phyloP scores from a whole-genome alignment of 1,140 invertebrate species.

The Magallana gigas region DNA sequence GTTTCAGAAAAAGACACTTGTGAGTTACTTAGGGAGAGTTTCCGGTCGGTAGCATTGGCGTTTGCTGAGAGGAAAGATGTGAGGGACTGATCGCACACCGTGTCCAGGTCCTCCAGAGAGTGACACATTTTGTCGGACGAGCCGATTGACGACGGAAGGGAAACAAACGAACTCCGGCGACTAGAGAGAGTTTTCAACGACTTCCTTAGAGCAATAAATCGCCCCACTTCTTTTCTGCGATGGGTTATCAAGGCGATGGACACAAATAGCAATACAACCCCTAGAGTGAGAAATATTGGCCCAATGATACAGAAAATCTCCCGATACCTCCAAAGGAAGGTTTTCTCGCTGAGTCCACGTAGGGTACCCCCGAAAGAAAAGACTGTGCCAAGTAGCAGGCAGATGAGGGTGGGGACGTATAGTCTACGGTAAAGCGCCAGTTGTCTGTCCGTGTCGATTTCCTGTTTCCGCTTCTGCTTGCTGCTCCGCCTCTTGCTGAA shows the following conservation, averaged over 20 bases:
- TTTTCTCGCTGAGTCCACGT: constrained; percentile 6
- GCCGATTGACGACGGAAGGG: not conserved
- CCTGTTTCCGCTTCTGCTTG: not conserved
- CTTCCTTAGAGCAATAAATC: constrained; percentile 10
- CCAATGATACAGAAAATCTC: constrained; percentile 6
- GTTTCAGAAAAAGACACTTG: constrained; percentile 14
- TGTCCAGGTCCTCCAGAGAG: constrained; percentile 17
- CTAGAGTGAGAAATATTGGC: not conserved
- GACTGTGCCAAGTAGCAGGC: not conserved
- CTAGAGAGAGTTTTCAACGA: not conserved
- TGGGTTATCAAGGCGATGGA: constrained; percentile 6
- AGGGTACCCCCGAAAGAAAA: not conserved
- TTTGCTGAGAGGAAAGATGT: not conserved
- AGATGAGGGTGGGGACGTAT: not conserved
- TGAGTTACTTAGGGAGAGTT: not conserved
- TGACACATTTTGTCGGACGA: constrained; percentile 16
- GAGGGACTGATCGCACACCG: not conserved
- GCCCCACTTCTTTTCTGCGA: not conserved
- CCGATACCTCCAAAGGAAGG: constrained; percentile 24
- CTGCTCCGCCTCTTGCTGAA: constrained; percentile 5
- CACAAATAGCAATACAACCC: constrained; percentile 15
- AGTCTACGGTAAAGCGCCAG: not conserved
- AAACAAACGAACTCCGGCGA: not conserved
- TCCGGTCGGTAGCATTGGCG: not conserved
- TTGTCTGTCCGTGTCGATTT: constrained; percentile 11